Base-by-base conservation (phyloP, 2,888 invertebrate species). In the Eristalis tenax region DNA sequence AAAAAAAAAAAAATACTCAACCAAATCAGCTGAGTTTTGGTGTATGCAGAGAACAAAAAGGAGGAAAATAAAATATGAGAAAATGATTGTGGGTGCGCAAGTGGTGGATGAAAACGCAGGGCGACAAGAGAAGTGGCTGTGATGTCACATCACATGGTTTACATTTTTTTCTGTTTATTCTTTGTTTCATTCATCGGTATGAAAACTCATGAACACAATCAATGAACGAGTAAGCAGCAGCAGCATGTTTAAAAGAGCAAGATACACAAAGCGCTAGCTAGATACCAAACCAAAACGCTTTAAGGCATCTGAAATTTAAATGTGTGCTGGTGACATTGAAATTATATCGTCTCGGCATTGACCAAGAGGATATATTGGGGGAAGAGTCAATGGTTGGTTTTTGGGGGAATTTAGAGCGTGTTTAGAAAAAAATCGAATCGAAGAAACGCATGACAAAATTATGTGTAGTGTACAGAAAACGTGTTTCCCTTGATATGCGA, bases 251-350 rank as follows among this genome's bases (percentile, higher is more conserved):
- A 68, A 32, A 35, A 64, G 63, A 78, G 57, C 69, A 68, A 66
- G 5, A 65, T n/a, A n/a, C 13, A 32, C 56, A 40, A 32, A 35
- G 38, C 57, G 66, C 13, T 23, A 76, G 23, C 26, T 15, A 28
- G 59, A 3, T 59, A 26, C 26, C n/a, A n/a, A 18, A 28, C 15
- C n/a, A 38, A 68, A 50, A 56, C 40, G 15, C 57, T 70, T 56
- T 13, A 63, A 70, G 59, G 69, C 69, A 75, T 50, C 50, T 50
- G 32, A 59, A 23, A 15, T 85, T 76, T 85, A 76, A 73, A 81
- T 80, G 80, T 81, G 57, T 81, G 57, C 38, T 76, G 75, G 64
- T 75, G 84, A 80, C 84, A 85, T 85, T 85, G 76, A 85, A 80
- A 71, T 76, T 78, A 26, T 56, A 63, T 63, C 43, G 32, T 32